Evolutionary conservation across 2,113 vertebrate genomes (phyloP), one percentile per base, ranked within the genome.

Genomic region (Dipodomys ordii): DNA sequence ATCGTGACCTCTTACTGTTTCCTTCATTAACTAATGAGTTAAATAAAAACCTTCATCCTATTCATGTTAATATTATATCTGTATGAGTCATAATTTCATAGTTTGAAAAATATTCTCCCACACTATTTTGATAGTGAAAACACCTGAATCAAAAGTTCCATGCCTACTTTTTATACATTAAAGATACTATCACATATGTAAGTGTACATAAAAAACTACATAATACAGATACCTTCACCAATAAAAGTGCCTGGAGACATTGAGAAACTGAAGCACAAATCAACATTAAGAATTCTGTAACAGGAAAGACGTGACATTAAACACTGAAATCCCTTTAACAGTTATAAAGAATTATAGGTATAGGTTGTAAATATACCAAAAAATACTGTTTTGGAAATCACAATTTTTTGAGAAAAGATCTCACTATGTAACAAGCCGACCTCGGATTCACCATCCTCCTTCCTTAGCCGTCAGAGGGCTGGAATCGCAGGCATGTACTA

Each of bases 321-420:
- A 83, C 62, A 91, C 46, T 64, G 35, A 92, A 90, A 81, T 35
- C 16, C n/a, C 44, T 92, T 77, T 87, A 90, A 68, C 65, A 87
- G 35, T 39, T 87, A 39, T 11, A 90, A 92, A 88, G 82, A 95
- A 72, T 57, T 92, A 39, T 0, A 28, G 35, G 9, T 68, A 72
- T 10, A 87, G 64, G 7, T 20, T 81, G 6, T 11, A 81, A 77
- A 84, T n/a, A 53, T 19, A 73, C 10, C 30, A 64, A 88, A 62
- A 18, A 84, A 76, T 7, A 64, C 62, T 64, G 6, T 64, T 64
- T 64, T 23, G 19, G 62, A 64, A 64, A 25, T 64, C 65, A 10
- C 10, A 13, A 11, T 30, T 7, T 35, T 72, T 35, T 72, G 46
- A 86, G 32, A 60, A 6, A 39, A 44, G 13, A 32, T 86, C 49